Conservation (phyloP, 2,888 invertebrate genomes). For the Nipponacmea schrenckii region DNA sequence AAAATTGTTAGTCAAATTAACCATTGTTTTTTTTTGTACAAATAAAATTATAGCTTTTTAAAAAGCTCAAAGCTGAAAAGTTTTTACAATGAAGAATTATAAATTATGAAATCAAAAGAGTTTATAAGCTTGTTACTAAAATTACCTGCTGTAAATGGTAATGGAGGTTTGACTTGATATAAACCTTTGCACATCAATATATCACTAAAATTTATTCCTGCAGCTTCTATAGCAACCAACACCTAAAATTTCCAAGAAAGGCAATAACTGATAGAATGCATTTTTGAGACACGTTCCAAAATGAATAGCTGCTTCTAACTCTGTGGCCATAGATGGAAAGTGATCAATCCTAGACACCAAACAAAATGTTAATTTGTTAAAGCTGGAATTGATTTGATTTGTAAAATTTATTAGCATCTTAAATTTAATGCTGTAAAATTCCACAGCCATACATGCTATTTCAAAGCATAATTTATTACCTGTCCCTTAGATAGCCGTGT, state of each 20-base stretch:
- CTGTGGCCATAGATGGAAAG: no score
- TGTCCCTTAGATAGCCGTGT: slow-evolving; percentile 20
- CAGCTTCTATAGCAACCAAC: slow-evolving; percentile 74
- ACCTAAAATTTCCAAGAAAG: slow-evolving; percentile 68
- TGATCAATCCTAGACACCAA: no score
- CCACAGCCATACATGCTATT: no score
- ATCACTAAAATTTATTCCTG: slow-evolving; percentile 77
- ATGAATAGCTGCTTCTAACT: no score
- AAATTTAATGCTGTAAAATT: background rate
- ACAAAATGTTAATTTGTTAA: slow-evolving; percentile 1
- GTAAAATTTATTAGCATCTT: background rate
- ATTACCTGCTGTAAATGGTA: slow-evolving; percentile 75
- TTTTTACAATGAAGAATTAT: no score
- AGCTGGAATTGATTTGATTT: background rate
- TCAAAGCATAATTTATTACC: slow-evolving; percentile 9
- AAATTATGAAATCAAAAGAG: no score
- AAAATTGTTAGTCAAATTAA: no score
- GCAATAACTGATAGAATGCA: background rate
- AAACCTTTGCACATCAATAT: slow-evolving; percentile 71
- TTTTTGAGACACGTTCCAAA: no score
- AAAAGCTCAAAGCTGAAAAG: no score
- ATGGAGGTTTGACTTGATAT: slow-evolving; percentile 68
- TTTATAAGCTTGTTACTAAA: no score
- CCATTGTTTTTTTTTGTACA: no score
- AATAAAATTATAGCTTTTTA: no score